Conservation (phyloP, 2,888 invertebrate genomes). For the Sphinx pinastri region DNA sequence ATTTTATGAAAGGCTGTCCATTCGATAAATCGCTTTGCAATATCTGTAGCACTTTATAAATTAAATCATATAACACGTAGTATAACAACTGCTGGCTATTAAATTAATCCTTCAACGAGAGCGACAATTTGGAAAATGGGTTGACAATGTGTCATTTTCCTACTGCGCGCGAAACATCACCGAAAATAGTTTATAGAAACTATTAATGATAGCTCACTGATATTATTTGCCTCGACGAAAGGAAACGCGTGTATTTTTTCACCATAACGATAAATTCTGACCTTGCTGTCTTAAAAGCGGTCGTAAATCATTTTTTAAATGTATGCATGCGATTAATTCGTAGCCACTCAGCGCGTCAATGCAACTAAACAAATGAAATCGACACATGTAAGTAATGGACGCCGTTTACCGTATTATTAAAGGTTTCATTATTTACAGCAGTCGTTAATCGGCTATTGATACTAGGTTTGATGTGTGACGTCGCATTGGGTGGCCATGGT, state of each 20-base stretch:
- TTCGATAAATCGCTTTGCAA: not conserved
- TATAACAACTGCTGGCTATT: not conserved
- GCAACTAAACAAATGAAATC: constrained; percentile 25
- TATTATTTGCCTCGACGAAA: constrained; percentile 3
- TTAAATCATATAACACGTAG: not conserved
- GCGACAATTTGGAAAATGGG: not conserved
- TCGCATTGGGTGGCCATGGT: not conserved
- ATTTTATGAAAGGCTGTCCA: not conserved
- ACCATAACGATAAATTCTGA: constrained; percentile 21
- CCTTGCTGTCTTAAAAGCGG: constrained; percentile 17
- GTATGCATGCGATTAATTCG: constrained; percentile 24
- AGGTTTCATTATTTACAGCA: constrained; percentile 35
- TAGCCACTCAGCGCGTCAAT: constrained; percentile 25
- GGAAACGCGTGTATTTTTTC: constrained; percentile 24
- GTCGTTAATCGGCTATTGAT: constrained; percentile 28
- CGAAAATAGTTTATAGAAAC: not conserved
- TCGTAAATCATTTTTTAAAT: constrained; percentile 28
- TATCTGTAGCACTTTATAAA: not conserved
- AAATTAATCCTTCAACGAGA: not conserved
- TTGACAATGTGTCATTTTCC: not conserved
- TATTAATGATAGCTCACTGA: constrained; percentile 19
- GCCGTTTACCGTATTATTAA: constrained; percentile 34
- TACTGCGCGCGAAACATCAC: not conserved
- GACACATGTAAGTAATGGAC: constrained; percentile 24
- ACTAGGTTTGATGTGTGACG: constrained; percentile 17